Evolutionary conservation across 2,888 invertebrate genomes (phyloP).

Genomic region (Lithophane ornitopus): DNA sequence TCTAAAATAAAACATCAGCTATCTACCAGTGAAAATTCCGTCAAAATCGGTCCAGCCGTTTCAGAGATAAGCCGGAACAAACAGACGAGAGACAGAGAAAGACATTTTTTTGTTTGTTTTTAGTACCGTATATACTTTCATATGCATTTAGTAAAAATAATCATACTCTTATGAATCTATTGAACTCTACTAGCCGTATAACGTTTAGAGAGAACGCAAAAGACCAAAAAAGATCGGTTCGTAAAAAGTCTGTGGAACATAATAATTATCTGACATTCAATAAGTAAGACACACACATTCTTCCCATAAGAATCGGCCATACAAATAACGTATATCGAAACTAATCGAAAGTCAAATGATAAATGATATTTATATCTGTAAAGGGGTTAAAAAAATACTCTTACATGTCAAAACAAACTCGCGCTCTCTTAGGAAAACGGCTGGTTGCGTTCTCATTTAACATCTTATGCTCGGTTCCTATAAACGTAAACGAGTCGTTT

Average conservation of each 20-base stretch:
- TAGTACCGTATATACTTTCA: no score
- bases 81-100: no score
- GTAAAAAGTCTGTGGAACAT: not conserved
- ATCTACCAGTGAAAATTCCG: no score
- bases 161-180: not conserved
- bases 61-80: no score
- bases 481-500: no score
- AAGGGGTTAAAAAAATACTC: not conserved
- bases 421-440: no score
- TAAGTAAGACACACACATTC: not conserved
- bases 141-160: no score
- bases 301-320: not conserved
- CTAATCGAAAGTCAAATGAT: not conserved
- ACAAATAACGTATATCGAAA: not conserved
- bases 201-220: not conserved
- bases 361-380: not conserved
- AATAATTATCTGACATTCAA: slow-evolving; percentile 3
- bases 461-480: no score
- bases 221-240: not conserved
- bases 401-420: not conserved
- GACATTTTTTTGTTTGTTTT: no score
- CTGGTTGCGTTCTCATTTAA: not conserved
- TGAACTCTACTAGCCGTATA: not conserved
- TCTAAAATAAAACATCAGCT: no score
- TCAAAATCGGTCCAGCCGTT: no score